phyloP scores from a whole-genome alignment of 2,888 invertebrate genomes.

The Drosophila colorata region DNA sequence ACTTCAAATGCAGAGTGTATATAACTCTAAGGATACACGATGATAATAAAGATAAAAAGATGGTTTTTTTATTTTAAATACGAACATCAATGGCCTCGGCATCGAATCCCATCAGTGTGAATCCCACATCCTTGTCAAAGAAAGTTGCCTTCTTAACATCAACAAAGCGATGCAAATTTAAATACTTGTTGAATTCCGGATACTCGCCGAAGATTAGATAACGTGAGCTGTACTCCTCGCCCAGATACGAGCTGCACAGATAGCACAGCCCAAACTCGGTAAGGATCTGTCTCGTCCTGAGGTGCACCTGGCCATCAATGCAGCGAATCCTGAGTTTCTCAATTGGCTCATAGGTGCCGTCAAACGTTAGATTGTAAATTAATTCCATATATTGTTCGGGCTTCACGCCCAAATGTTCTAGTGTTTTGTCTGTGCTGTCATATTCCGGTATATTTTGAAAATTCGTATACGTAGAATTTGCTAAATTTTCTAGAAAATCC shows the following conservation, averaged over 20 bases:
- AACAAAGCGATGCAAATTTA: conserved; percentile 16
- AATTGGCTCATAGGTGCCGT: conserved; percentile 58
- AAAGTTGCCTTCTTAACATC: conserved; percentile 62
- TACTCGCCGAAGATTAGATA: conserved; percentile 74
- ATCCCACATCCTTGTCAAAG: conserved; percentile 78
- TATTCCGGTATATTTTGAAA: conserved; percentile 81
- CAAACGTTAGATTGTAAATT: conserved; percentile 83
- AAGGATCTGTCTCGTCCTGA: conserved; percentile 79
- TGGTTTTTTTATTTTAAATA: background rate
- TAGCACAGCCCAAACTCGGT: conserved; percentile 85
- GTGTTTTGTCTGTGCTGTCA: conserved; percentile 67
- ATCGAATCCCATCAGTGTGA: conserved; percentile 77
- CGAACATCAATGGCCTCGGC: conserved; percentile 69
- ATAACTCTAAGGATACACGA: conserved; percentile 69
- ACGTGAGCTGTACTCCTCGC: conserved; percentile 74
- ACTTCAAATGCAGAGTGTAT: conserved; percentile 83
- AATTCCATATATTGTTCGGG: conserved; percentile 83
- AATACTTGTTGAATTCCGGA: conserved; percentile 47
- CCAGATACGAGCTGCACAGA: conserved; percentile 71
- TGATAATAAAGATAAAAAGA: background rate
- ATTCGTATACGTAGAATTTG: conserved; percentile 84
- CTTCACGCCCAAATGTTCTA: conserved; percentile 65
- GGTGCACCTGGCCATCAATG: conserved; percentile 57
- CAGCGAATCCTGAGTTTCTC: conserved; percentile 64
- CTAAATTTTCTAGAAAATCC: conserved; percentile 83